These are phyloP conservation scores for Apotomis betuletana DNA, from an alignment of 2,888 invertebrate genomes.

Conservation along the genomic window DNA sequence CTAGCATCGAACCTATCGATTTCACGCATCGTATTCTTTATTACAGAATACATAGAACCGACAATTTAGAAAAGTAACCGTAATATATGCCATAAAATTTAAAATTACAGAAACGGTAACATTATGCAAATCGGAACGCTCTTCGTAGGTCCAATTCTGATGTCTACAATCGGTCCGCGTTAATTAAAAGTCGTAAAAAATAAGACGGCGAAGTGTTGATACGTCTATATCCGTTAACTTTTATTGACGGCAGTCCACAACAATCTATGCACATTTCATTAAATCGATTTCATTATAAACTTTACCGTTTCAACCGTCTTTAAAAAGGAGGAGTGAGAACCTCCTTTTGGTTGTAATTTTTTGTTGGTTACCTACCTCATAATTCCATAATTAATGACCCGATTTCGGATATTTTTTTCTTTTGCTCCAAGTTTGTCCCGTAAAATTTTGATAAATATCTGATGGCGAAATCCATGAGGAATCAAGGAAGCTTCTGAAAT, in stretches of 20 bases:
- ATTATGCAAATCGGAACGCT: slow-evolving; percentile 66
- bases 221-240: slow-evolving; percentile 51
- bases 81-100: slow-evolving; percentile 65
- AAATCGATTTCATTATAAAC: slow-evolving; percentile 11
- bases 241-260: slow-evolving; percentile 49
- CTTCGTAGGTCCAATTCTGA: slow-evolving; percentile 55
- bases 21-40: slow-evolving; percentile 34
- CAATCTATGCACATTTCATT: slow-evolving; percentile 29
- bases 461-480: no score
- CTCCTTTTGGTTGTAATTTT: no score
- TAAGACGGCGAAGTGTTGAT: slow-evolving; percentile 47
- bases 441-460: no score
- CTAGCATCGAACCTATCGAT: slow-evolving; percentile 20
- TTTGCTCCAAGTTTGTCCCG: no score
- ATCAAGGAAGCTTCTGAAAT: no score
- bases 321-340: no score
- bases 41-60: slow-evolving; percentile 25
- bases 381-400: no score
- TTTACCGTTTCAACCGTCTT: background rate
- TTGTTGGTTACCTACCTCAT: no score
- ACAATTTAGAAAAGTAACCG: slow-evolving; percentile 43
- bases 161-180: slow-evolving; percentile 48
- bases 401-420: no score
- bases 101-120: slow-evolving; percentile 66
- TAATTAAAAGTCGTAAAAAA: slow-evolving; percentile 51